Evolutionary conservation across 2,113 vertebrate species (phyloP).

Genomic region (Seriola dumerili): DNA sequence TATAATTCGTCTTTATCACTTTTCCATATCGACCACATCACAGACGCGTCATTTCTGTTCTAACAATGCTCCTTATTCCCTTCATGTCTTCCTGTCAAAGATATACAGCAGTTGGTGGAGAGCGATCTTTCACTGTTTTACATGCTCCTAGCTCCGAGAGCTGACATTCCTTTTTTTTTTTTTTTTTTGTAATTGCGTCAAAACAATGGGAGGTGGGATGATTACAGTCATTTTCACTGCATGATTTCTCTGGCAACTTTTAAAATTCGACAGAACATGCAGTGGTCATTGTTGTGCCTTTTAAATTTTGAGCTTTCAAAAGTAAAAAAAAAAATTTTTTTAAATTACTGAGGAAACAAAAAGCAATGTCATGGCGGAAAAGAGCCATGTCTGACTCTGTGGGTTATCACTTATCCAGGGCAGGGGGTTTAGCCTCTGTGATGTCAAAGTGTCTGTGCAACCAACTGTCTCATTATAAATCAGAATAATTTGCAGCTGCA

Average conservation of each 20-base stretch:
- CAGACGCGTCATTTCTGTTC: not conserved
- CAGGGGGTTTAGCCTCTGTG: conserved; percentile 56
- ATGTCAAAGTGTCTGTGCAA: conserved; percentile 58
- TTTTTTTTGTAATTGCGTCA: conserved; percentile 51
- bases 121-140: not conserved
- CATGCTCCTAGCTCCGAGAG: conserved; percentile 10
- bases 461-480: conserved; percentile 60
- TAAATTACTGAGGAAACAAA: conserved; percentile 46
- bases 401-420: conserved; percentile 73
- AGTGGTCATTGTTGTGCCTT: conserved; percentile 72
- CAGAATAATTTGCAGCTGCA: conserved; percentile 52
- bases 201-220: conserved; percentile 58
- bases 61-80: not conserved
- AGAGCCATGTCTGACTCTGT: conserved; percentile 61
- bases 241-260: conserved; percentile 54
- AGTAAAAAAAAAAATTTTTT: conserved; percentile 30
- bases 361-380: conserved; percentile 48
- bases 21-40: not conserved
- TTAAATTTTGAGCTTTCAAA: conserved; percentile 67
- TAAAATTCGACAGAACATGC: conserved; percentile 69
- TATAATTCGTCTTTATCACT: not conserved
- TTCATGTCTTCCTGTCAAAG: not conserved
- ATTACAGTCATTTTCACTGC: conserved; percentile 76
- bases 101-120: not conserved
- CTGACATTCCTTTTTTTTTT: conserved; percentile 11